Base-by-base conservation (phyloP, 2,888 invertebrate species). In the Melinaea menophilus region DNA sequence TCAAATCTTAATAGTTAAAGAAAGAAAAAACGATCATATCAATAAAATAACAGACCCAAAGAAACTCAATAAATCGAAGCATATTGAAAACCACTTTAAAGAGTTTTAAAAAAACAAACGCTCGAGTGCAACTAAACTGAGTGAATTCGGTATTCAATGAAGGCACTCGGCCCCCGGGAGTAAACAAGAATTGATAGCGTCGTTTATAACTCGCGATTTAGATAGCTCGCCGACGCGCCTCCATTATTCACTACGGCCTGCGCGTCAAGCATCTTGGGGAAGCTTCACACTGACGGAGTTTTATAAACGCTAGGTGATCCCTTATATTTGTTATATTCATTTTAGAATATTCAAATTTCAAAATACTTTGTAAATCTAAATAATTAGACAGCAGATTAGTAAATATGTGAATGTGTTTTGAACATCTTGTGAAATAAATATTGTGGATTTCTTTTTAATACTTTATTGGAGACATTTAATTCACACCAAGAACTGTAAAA, bases 121-220 rank as follows among this genome's bases (percentile, higher is more conserved):
- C 59, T 56, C 13, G 55, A 58, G 62, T 64, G 62, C 37, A 56
- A 61, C 51, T 51, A 51, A 47, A 47, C 56, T 56, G 56, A 22
- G 48, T 61, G 22, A 56, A 56, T 35, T 47, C 55, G 64, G 59
- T 72, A 72, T 72, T 72, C 70, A 71, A 70, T 71, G 73, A 75
- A 75, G 68, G 71, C 76, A 72, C 71, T 65, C 60, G 75, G 73
- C 76, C 73, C 71, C 64, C 61, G 75, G 73, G 79, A 79, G 80
- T 80, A 81, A 85, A 84, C 84, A 85, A 81, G 82, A 85, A 85
- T 80, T 84, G 87, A 86, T 88, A 79, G 81, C 82, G 78, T 83
- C 86, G 84, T 87, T 87, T 85, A 87, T 85, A 84, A 84, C 79
- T 76, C 73, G 79, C 81, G 85, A 84, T 86, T 82, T 80, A 82